These are phyloP conservation scores for Sebastes diaconus DNA, from an alignment of 2,797 vertebrate species.

Conservation along the genomic window DNA sequence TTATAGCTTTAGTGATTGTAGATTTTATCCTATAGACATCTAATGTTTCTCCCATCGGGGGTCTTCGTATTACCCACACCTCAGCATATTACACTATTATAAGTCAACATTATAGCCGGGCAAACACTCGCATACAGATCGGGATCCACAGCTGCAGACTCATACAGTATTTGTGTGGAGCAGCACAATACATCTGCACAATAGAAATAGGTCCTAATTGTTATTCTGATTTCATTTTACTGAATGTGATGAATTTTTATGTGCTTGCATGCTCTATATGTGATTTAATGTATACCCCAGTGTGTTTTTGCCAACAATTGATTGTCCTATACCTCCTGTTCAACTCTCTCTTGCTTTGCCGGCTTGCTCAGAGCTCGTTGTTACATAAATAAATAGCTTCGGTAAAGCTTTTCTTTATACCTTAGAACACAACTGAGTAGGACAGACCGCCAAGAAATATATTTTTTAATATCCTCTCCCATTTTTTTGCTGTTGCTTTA, in stretches of 20 bases:
- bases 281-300: background rate
- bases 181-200: background rate
- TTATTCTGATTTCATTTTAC: background rate
- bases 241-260: background rate
- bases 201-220: background rate
- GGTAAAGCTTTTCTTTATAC: background rate
- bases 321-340: slow-evolving; percentile 6
- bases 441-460: background rate
- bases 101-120: slow-evolving; percentile 47
- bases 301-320: slow-evolving; percentile 13
- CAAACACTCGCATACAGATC: slow-evolving; percentile 19
- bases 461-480: background rate
- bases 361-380: background rate
- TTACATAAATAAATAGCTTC: slow-evolving; percentile 2
- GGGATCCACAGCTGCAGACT: background rate
- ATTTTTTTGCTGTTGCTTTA: background rate
- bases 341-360: background rate
- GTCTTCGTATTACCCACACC: slow-evolving; percentile 10
- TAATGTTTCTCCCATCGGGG: slow-evolving; percentile 35
- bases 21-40: slow-evolving; percentile 26
- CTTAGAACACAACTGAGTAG: background rate
- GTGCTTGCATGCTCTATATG: background rate
- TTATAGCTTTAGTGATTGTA: slow-evolving; percentile 42
- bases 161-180: background rate
- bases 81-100: slow-evolving; percentile 41